These are phyloP conservation scores for Misgurnus mizolepis DNA, from an alignment of 2,113 vertebrate genomes.

Conservation along the genomic window DNA sequence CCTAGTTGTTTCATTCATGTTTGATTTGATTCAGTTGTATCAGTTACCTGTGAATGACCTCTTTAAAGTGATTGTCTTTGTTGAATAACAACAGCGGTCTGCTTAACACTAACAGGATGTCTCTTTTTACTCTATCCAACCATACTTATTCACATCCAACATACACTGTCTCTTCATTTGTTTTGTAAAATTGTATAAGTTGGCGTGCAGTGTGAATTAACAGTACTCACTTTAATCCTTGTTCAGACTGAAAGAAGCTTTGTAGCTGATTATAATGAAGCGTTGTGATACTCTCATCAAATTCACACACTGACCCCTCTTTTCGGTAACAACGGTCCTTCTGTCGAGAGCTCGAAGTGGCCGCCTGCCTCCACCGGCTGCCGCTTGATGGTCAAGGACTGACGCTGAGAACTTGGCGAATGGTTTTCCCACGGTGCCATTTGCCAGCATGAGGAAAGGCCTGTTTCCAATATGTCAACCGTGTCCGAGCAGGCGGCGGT, in stretches of 20 bases:
- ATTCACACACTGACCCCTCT: constrained; percentile 13
- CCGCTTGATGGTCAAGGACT: constrained; percentile 22
- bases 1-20: background rate
- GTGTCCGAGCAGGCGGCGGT: background rate
- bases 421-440: constrained; percentile 38
- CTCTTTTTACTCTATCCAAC: background rate
- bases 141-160: background rate
- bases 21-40: constrained; percentile 6
- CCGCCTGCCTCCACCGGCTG: constrained; percentile 12
- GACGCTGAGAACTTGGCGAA: constrained; percentile 30
- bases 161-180: background rate
- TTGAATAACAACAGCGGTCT: background rate
- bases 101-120: background rate
- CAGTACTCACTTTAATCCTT: constrained; percentile 9
- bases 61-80: background rate
- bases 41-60: constrained; percentile 26
- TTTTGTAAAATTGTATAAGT: constrained; percentile 2
- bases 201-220: background rate
- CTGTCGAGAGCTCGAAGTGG: constrained; percentile 36
- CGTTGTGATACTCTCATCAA: constrained; percentile 19
- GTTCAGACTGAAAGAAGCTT: constrained; percentile 17
- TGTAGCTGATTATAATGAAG: constrained; percentile 20
- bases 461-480: constrained; percentile 42
- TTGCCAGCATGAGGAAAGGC: constrained; percentile 34
- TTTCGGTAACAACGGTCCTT: constrained; percentile 22